Evolutionary conservation across 2,888 invertebrate genomes (phyloP).

Genomic region (Metalampra italica): DNA sequence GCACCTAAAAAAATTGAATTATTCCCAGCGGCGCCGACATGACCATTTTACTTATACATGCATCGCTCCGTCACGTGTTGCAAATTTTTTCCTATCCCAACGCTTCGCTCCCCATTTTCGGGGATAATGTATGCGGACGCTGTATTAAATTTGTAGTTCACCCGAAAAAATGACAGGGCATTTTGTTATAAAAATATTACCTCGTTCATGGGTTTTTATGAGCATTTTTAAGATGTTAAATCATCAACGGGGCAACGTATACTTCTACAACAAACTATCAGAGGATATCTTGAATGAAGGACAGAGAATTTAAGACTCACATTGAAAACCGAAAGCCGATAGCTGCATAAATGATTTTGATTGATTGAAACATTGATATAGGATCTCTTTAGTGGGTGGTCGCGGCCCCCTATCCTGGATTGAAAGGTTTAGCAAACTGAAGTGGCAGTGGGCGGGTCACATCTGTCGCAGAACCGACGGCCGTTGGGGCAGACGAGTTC

Average conservation of each 20-base stretch:
- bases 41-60: slow-evolving; percentile 12
- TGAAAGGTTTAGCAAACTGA: neutral
- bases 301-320: no score
- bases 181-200: slow-evolving; percentile 9
- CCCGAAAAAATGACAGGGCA: slow-evolving; percentile 9
- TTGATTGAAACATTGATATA: no score
- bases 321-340: no score
- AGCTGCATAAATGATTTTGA: no score
- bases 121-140: slow-evolving; percentile 18
- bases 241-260: no score
- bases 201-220: neutral
- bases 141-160: slow-evolving; percentile 18
- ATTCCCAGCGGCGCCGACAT: neutral
- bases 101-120: slow-evolving; percentile 8
- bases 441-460: neutral
- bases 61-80: slow-evolving; percentile 10
- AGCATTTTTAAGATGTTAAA: neutral
- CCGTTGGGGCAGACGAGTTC: no score
- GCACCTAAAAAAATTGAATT: slow-evolving; percentile 1
- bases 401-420: no score
- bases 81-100: slow-evolving; percentile 8
- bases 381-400: no score
- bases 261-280: no score
- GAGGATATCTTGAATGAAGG: no score
- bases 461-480: neutral